Base-by-base conservation (phyloP, 2,113 vertebrate species). In the Girardinichthys multiradiatus region DNA sequence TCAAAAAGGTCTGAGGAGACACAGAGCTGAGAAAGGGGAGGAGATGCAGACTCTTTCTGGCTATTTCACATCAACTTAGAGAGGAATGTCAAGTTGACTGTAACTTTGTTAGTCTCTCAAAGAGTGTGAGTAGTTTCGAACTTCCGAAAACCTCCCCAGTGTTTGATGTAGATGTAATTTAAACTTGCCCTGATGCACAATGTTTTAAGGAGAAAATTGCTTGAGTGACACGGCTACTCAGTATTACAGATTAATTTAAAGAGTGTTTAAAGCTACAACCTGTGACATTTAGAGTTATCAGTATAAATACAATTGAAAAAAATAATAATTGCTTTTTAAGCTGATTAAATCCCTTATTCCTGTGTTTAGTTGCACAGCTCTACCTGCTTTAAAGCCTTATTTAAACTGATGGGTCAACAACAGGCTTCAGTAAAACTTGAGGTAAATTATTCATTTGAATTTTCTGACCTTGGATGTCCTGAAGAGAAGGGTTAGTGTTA, bases 1-100 rank as follows among this genome's bases (percentile, higher is more conserved):
- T 88, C 87, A 91, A 93, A 92, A 63, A 19, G 28, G 54, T 68
- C 70, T 70, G 74, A 83, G 73, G 79, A 86, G 89, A 83, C 74
- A 8, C 37, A 59, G 75, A 70, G 86, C 71, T 67, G 73, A 62
- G 82, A 73, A 72, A 64, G 64, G 62, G 29, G 76, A 63, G 58
- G 51, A 70, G 72, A 60, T n/a, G 63, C 72, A 74, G 85, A 86
- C 87, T 70, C 83, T 80, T 82, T 64, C 66, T 81, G 74, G 63
- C 80, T 70, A 77, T 71, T 29, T 39, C 75, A 71, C 79, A 62
- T 37, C 1, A 45, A 80, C 79, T 86, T 85, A 82, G 85, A 89
- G 80, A 83, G 76, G 29, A 80, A 74, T 68, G 82, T 84, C 80
- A 69, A 77, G 72, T 77, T 79, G 85, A 79, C 72, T 85, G 64